Evolutionary conservation across 1,140 invertebrate genomes (phyloP).

Genomic region (Cardiocondyla obscurior): DNA sequence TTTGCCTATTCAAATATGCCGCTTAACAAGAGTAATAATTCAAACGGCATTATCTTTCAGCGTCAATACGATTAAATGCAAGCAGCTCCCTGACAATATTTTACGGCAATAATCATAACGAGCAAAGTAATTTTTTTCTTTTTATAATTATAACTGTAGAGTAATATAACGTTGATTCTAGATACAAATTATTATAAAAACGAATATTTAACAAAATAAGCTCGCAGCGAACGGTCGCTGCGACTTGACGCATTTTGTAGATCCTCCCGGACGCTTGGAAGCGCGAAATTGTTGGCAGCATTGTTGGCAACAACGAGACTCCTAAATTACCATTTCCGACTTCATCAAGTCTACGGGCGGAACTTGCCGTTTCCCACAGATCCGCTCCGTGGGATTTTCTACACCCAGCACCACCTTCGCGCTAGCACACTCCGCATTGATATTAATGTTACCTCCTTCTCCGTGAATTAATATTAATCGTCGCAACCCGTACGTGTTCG

Average conservation of each 20-base stretch:
- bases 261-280: background rate
- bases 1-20: constrained; percentile 51
- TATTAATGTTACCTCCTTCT: constrained; percentile 66
- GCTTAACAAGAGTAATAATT: constrained; percentile 44
- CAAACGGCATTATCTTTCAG: constrained; percentile 9
- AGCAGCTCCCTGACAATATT: background rate
- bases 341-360: constrained; percentile 17
- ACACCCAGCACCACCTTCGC: constrained; percentile 8
- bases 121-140: background rate
- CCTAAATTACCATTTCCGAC: constrained; percentile 58
- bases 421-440: constrained; percentile 56
- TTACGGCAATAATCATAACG: background rate
- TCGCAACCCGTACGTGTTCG: constrained; percentile 54
- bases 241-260: constrained; percentile 19
- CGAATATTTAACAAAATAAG: background rate
- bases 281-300: constrained; percentile 22
- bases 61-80: background rate
- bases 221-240: background rate
- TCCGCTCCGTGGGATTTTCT: constrained; percentile 25
- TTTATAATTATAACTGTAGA: background rate
- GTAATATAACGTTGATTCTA: background rate
- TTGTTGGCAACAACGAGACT: constrained; percentile 26
- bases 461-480: constrained; percentile 71
- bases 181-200: background rate
- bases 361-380: constrained; percentile 10